phyloP scores from a whole-genome alignment of 2,797 vertebrate genomes.

The Glyptemys insculpta region DNA sequence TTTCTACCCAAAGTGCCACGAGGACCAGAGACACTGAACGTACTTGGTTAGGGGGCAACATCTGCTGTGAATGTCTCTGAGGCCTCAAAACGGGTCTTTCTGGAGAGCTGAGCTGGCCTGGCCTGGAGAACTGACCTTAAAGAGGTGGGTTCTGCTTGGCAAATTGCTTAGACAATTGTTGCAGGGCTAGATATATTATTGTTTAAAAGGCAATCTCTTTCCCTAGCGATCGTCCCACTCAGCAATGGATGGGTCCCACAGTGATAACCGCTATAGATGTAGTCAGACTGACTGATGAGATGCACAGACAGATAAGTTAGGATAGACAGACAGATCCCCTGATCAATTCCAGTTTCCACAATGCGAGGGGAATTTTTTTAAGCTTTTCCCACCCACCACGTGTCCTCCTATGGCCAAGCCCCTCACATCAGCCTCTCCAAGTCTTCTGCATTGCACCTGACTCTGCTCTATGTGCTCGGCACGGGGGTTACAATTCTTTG shows the following conservation, averaged over 20 bases:
- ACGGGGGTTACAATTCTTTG: conserved; percentile 59
- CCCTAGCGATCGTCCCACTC: neutral
- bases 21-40: neutral
- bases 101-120: neutral
- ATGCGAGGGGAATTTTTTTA: neutral
- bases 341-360: too few species aligned
- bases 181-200: neutral
- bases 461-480: conserved; percentile 34
- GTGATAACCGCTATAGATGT: neutral
- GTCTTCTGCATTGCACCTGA: conserved; percentile 39
- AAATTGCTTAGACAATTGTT: neutral
- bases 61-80: neutral
- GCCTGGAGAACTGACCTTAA: neutral
- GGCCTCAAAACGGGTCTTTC: neutral
- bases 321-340: neutral
- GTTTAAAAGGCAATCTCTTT: neutral
- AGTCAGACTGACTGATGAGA: neutral
- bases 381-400: neutral
- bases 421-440: neutral
- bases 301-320: neutral
- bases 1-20: neutral
- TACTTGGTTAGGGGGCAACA: neutral
- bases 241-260: neutral
- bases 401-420: conserved; percentile 55
- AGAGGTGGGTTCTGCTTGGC: neutral